Base-by-base conservation (phyloP, 2,888 invertebrate species). In the Euplagia quadripunctaria region DNA sequence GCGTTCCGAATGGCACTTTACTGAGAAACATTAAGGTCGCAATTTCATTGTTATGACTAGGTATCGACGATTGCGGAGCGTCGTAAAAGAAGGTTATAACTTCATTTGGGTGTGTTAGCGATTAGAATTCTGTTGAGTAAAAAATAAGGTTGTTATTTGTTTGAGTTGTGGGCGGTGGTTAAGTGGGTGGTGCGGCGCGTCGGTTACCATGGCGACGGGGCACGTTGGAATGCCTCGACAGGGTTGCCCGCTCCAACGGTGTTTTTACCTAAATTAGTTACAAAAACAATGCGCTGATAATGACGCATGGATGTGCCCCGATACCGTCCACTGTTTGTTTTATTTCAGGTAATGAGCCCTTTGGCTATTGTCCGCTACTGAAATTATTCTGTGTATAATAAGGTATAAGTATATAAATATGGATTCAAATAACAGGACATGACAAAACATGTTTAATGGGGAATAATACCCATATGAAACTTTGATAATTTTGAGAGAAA, bases 141-240 rank as follows among this genome's bases (percentile, higher is more conserved):
- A 80, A 87, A 87, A 91, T 94, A 94, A 90, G 92, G 94, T 91
- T 87, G 92, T 91, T 90, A 91, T 91, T 95, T 89, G 93, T 87
- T 86, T 87, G 92, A 78, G 80, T 82, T 74, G 84, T 82, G 86
- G 87, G 89, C 84, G 88, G 89, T 88, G 89, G 90, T 87, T 87
- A 86, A 81, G 86, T 85, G 85, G 84, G 89, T 82, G 79, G 89
- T 87, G 88, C 86, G 86, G 86, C 86, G 72, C 77, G 91, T 83
- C 89, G 92, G 96, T 97, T 94, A 92, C 96, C 94, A 97, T 97
- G 96, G 96, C 93, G 95, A 97, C 96, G 87, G 88, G 90, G 88
- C 86, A 91, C 92, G 92, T 90, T 93, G 94, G 94, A 94, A 94
- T 94, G 93, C 92, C 80, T 87, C 84, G 82, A 85, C 90, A 89